Percentiles rank a stretch among this genome's conserved stretches.
Conservation (phyloP, 2,888 invertebrate genomes). For the Pammene aurita region DNA sequence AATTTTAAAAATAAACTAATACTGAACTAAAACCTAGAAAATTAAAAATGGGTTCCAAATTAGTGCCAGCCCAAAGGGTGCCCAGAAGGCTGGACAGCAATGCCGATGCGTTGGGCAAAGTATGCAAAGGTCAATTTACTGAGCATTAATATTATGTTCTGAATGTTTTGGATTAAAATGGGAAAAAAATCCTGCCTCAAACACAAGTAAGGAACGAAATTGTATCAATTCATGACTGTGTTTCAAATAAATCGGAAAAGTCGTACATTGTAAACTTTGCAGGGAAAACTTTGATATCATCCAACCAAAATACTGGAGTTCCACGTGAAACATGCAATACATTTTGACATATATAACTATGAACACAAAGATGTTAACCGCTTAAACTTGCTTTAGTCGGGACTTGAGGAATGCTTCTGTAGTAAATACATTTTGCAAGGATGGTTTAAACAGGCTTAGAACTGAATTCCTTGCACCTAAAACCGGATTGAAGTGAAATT, state of each 20-base stretch:
- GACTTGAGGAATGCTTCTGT: conserved; percentile 38
- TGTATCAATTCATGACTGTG: no score
- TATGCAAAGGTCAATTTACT: no score
- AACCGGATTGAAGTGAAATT: background rate
- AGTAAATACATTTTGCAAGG: conserved; percentile 24
- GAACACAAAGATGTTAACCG: conserved; percentile 19
- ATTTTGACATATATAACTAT: conserved; percentile 32
- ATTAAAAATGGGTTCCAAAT: no score
- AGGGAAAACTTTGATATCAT: background rate
- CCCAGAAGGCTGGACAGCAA: no score
- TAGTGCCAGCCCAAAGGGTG: no score
- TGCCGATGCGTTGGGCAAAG: no score
- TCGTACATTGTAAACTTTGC: background rate
- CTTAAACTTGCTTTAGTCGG: conserved; percentile 24
- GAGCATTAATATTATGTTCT: background rate
- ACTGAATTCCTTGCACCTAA: conserved; percentile 11
- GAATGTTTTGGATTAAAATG: background rate
- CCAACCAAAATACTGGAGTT: conserved; percentile 14
- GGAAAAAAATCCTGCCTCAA: no score
- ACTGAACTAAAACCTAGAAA: no score
- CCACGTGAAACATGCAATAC: background rate
- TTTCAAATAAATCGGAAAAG: conserved; percentile 8
- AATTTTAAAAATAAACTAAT: no score
- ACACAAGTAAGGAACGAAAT: no score
- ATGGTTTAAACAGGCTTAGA: conserved; percentile 26